Evolutionary conservation across 2,113 vertebrate genomes (phyloP).

Genomic region (Crotalus tigris): DNA sequence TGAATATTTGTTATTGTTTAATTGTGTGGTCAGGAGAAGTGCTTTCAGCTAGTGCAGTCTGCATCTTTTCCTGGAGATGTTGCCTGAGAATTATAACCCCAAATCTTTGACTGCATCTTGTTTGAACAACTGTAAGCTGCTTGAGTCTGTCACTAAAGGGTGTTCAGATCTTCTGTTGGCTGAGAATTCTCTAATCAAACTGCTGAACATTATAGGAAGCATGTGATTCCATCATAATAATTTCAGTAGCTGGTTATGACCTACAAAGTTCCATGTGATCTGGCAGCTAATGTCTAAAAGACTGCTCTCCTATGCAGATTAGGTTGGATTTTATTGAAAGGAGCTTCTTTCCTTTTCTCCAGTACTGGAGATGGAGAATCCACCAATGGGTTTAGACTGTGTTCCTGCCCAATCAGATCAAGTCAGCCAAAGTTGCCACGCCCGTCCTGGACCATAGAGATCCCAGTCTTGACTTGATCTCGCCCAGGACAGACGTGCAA

Average conservation of each 20-base stretch:
- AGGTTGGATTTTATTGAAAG: background rate
- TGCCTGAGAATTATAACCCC: background rate
- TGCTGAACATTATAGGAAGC: background rate
- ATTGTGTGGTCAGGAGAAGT: background rate
- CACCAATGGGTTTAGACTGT: no score
- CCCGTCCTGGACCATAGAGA: no score
- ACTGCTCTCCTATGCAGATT: background rate
- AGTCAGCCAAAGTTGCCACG: no score
- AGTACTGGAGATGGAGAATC: no score
- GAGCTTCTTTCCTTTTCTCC: background rate
- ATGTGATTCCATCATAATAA: background rate
- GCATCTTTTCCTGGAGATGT: background rate
- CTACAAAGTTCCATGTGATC: background rate
- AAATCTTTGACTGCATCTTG: background rate
- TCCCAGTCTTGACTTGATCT: no score
- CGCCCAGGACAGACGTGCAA: no score
- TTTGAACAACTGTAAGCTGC: background rate
- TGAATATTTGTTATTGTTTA: background rate
- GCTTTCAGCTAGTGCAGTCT: background rate
- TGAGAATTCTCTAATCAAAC: background rate
- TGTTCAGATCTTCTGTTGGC: background rate
- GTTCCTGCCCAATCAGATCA: no score
- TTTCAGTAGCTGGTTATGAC: background rate
- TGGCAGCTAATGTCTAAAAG: background rate
- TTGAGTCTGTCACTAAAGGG: background rate